Evolutionary conservation across 92 coral and sea anemone genomes (phyloP).

Genomic region (Heteractis magnifica): DNA sequence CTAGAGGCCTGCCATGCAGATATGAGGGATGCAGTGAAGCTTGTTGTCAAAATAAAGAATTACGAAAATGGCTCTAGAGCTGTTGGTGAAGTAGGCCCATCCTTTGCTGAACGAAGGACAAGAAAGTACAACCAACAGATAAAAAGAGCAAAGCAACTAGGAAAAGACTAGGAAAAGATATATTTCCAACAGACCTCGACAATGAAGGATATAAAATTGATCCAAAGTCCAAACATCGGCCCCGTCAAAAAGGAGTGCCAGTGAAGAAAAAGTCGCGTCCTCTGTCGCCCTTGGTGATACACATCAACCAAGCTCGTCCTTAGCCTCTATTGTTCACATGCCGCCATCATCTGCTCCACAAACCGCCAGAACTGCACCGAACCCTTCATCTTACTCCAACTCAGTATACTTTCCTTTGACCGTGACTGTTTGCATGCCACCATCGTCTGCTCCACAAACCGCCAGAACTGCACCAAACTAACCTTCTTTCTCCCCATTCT

Average conservation of each 20-base stretch:
- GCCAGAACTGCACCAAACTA: background rate
- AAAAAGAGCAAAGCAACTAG: background rate
- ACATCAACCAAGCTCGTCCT: background rate
- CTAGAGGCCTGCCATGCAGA: conserved; percentile 45
- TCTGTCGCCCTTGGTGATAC: background rate
- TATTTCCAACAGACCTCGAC: background rate
- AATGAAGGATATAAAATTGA: background rate
- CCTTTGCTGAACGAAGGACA: conserved; percentile 14
- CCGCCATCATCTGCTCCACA: background rate
- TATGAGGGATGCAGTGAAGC: conserved; percentile 25
- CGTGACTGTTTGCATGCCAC: background rate
- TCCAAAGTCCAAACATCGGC: background rate
- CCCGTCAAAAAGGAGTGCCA: background rate
- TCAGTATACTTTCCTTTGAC: background rate
- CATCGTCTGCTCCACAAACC: background rate
- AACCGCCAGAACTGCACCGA: background rate
- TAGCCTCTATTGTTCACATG: background rate
- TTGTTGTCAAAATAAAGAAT: conserved; percentile 27
- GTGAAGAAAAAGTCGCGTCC: background rate
- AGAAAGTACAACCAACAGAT: background rate
- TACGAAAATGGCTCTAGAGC: conserved; percentile 27
- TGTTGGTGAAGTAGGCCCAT: conserved; percentile 27
- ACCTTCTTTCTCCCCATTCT: too few species aligned
- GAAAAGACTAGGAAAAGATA: conserved; percentile 5
- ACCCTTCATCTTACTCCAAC: too few species aligned